These are phyloP conservation scores for Drosophila willistoni DNA, from an alignment of 1,140 invertebrate species.

Conservation along the genomic window DNA sequence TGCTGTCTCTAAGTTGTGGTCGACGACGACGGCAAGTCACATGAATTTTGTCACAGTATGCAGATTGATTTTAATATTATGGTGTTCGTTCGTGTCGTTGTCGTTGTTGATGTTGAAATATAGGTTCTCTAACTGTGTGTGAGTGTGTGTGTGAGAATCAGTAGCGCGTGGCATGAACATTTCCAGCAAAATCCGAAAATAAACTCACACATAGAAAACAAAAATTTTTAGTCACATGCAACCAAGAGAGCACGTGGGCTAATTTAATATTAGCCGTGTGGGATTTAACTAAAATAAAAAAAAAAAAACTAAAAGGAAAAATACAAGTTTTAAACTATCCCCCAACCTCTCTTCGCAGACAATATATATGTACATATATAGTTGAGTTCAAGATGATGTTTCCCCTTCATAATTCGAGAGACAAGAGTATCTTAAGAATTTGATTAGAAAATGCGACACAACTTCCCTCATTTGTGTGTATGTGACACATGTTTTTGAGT, in stretches of 20 bases:
- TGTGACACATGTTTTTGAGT: slow-evolving; percentile 65
- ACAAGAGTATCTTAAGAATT: slow-evolving; percentile 16
- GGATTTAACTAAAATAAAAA: slow-evolving; percentile 24
- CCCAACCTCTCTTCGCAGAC: background rate
- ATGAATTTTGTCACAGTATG: slow-evolving; percentile 75
- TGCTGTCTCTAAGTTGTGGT: slow-evolving; percentile 12
- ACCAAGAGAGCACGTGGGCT: slow-evolving; percentile 54
- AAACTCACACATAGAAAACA: slow-evolving; percentile 29
- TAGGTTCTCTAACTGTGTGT: slow-evolving; percentile 31
- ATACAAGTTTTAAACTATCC: slow-evolving; percentile 3
- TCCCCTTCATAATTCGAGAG: slow-evolving; percentile 11
- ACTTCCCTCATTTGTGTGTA: slow-evolving; percentile 21
- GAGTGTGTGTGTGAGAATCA: slow-evolving; percentile 36
- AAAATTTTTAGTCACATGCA: slow-evolving; percentile 68
- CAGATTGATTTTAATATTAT: slow-evolving; percentile 71
- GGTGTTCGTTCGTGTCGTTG: slow-evolving; percentile 32
- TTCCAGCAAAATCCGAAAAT: slow-evolving; percentile 58
- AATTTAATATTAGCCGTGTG: slow-evolving; percentile 31
- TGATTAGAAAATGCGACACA: slow-evolving; percentile 25
- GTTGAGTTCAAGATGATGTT: slow-evolving; percentile 2
- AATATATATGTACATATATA: background rate
- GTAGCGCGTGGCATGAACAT: slow-evolving; percentile 67
- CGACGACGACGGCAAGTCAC: slow-evolving; percentile 44
- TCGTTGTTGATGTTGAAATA: slow-evolving; percentile 54
- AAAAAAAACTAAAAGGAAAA: slow-evolving; percentile 3